phyloP scores from a whole-genome alignment of 35 echinoderm and acorn worm genomes.

The Anneissia japonica region DNA sequence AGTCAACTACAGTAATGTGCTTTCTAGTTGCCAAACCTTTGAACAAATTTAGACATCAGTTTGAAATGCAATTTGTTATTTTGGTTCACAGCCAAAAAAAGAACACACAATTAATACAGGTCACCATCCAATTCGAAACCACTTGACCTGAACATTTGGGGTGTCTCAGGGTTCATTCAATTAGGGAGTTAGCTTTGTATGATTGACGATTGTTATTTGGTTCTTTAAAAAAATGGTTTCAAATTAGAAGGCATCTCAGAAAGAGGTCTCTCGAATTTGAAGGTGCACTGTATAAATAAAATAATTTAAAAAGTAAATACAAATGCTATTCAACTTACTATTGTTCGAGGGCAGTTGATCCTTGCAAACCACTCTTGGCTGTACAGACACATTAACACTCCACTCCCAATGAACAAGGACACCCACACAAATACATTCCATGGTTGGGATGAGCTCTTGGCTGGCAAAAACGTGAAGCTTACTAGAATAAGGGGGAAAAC shows the following conservation, averaged over 20 bases:
- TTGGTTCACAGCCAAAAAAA: too few relatives aligned
- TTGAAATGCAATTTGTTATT: too few relatives aligned
- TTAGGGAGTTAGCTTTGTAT: too few relatives aligned
- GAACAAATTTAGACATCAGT: too few relatives aligned
- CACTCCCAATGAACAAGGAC: conserved; percentile 69
- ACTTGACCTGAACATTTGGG: too few relatives aligned
- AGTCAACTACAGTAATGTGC: neutral
- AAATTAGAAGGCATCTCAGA: neutral
- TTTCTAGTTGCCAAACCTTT: too few relatives aligned
- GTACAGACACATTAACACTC: conserved; percentile 73
- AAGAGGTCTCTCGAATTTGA: neutral
- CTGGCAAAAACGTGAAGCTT: conserved; percentile 50
- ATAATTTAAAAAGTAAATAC: neutral
- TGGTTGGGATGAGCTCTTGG: conserved; percentile 33
- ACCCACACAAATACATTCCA: conserved; percentile 90
- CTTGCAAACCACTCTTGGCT: conserved; percentile 80
- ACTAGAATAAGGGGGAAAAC: conserved; percentile 25
- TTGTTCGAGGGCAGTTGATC: conserved; percentile 53
- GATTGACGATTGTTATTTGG: too few relatives aligned
- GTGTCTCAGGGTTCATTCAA: too few relatives aligned
- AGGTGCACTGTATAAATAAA: neutral
- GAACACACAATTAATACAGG: too few relatives aligned
- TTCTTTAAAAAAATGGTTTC: too few relatives aligned
- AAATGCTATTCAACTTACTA: conserved; percentile 32
- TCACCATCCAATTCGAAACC: too few relatives aligned